A percentile compares a stretch with the other conserved stretches of the same genome.
Evolutionary conservation across 2,797 vertebrate species (phyloP).

Genomic region (Labeo calbasu): DNA sequence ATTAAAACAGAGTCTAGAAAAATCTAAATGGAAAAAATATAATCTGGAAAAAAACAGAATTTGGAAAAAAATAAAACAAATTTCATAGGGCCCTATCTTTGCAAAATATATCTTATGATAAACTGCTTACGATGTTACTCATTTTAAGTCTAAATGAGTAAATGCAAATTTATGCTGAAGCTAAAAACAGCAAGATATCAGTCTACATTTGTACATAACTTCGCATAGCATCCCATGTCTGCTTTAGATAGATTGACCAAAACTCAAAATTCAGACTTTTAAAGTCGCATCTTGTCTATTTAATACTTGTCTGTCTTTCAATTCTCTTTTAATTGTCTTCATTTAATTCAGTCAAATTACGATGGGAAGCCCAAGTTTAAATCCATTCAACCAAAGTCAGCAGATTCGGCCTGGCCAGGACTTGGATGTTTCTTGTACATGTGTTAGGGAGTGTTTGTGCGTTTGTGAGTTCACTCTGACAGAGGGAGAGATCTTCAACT

Average conservation of each 20-base stretch:
- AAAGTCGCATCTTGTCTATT: neutral
- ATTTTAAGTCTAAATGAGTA: neutral
- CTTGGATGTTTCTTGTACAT: slow-evolving; percentile 48
- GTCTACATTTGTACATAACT: neutral
- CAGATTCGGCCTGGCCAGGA: neutral
- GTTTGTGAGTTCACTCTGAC: slow-evolving; percentile 50
- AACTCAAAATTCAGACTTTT: neutral
- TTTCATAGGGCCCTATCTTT: neutral
- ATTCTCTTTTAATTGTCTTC: neutral
- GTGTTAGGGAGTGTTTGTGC: slow-evolving; percentile 42
- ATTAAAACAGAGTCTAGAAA: too few relatives aligned
- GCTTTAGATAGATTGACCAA: neutral
- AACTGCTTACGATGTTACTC: neutral
- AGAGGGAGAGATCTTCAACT: slow-evolving; percentile 61
- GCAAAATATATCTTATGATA: neutral
- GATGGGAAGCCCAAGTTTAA: neutral
- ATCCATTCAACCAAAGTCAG: neutral
- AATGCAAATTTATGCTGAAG: neutral
- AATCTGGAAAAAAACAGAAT: too few relatives aligned
- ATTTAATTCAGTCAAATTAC: neutral
- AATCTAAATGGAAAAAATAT: too few relatives aligned
- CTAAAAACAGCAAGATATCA: neutral
- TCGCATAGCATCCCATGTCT: neutral
- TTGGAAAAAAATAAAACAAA: too few relatives aligned
- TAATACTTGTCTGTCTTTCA: neutral